These are phyloP conservation scores for Sinocyclocheilus anophthalmus DNA, from an alignment of 2,113 vertebrate genomes.

Conservation along the genomic window DNA sequence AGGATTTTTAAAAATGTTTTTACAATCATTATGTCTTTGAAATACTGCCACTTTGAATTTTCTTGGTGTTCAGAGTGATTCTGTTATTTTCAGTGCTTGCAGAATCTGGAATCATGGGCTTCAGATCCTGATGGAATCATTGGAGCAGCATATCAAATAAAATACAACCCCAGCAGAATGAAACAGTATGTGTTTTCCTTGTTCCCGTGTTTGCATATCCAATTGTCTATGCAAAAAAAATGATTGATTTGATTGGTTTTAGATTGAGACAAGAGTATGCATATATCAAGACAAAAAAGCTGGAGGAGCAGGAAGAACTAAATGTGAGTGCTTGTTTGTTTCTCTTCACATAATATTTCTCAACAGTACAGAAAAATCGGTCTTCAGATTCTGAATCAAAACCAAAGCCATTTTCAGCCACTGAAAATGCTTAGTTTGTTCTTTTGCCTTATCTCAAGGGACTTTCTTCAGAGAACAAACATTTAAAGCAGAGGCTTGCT, in stretches of 20 bases:
- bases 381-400: not conserved
- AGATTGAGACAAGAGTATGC: conserved; percentile 98
- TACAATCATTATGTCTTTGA: not conserved
- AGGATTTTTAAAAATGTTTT: not conserved
- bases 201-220: not conserved
- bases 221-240: not conserved
- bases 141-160: conserved; percentile 92
- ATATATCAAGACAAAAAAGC: conserved; percentile 97
- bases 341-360: not conserved
- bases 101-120: conserved; percentile 91
- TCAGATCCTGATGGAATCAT: conserved; percentile 91
- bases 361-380: too few species aligned
- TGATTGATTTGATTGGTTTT: conserved; percentile 44
- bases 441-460: conserved; percentile 75
- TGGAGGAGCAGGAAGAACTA: conserved; percentile 98
- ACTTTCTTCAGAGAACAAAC: conserved; percentile 92
- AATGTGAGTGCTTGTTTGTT: conserved; percentile 79
- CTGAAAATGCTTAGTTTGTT: not conserved
- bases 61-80: not conserved
- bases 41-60: conserved; percentile 31
- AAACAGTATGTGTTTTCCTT: conserved; percentile 84
- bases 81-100: conserved; percentile 83
- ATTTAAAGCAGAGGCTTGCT: conserved; percentile 94
- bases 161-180: conserved; percentile 98
- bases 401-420: not conserved